phyloP scores from a whole-genome alignment of 2,797 vertebrate genomes.

The Silurus aristotelis region DNA sequence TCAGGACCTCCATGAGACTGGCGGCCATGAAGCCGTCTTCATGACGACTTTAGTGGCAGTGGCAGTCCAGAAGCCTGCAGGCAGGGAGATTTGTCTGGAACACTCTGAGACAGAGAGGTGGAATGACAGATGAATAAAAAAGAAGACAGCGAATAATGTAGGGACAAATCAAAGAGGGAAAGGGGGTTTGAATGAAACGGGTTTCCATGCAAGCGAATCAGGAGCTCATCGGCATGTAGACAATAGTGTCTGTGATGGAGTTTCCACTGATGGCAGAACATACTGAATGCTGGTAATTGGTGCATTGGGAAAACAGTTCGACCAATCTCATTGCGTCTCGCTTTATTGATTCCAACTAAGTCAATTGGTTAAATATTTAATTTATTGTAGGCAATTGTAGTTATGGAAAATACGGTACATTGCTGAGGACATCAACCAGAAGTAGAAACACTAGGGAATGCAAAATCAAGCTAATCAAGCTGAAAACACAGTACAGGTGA shows the following conservation, averaged over 20 bases:
- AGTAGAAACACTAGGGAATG: not conserved
- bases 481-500: not conserved
- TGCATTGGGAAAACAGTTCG: not conserved
- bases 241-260: not conserved
- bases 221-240: not conserved
- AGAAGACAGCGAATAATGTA: not conserved
- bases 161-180: not conserved
- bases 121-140: not conserved
- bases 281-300: not conserved
- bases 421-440: not conserved
- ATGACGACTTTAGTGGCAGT: conserved; percentile 65
- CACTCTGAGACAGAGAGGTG: conserved; percentile 16
- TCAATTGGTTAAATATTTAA: too few species aligned
- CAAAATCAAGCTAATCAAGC: not conserved
- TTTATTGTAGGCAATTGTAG: too few species aligned
- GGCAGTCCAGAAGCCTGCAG: conserved; percentile 57
- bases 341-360: not conserved
- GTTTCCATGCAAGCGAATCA: not conserved
- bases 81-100: conserved; percentile 61
- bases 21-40: conserved; percentile 69
- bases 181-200: not conserved
- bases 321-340: not conserved
- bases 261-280: not conserved
- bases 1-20: conserved; percentile 65
- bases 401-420: too few species aligned